Evolutionary conservation across 1,140 invertebrate genomes (phyloP).

Genomic region (Drosophila funebris): DNA sequence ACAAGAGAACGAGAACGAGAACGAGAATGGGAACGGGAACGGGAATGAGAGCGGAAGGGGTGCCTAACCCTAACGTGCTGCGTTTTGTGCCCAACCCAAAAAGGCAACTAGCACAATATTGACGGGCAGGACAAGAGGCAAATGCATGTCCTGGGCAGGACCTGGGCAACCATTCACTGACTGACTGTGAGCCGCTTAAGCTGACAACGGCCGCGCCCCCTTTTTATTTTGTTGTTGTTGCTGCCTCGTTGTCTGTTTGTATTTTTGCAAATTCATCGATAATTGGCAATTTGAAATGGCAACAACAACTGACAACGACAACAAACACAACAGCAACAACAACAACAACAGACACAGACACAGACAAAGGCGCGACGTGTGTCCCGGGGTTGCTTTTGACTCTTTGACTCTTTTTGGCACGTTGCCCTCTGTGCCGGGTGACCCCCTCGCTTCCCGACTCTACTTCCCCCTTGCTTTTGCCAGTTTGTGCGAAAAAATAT

Average conservation of each 20-base stretch:
- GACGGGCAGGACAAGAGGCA: conserved; percentile 23
- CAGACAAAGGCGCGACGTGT: conserved; percentile 36
- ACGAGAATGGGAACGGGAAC: conserved; percentile 7
- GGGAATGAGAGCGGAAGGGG: neutral
- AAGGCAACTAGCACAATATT: conserved; percentile 59
- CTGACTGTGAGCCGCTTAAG: conserved; percentile 64
- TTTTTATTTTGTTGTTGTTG: neutral
- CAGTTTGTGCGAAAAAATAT: conserved; percentile 15
- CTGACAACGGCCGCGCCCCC: conserved; percentile 52
- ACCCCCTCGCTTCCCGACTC: conserved; percentile 3
- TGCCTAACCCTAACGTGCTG: conserved; percentile 40
- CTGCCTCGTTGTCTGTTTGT: conserved; percentile 61
- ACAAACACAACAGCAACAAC: conserved; percentile 76
- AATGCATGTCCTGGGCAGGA: conserved; percentile 21
- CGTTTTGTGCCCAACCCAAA: conserved; percentile 27
- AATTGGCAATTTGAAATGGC: conserved; percentile 81
- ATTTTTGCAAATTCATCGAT: conserved; percentile 81
- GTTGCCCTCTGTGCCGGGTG: conserved; percentile 19
- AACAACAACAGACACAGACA: conserved; percentile 4
- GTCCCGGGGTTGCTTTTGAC: conserved; percentile 57
- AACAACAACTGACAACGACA: conserved; percentile 54
- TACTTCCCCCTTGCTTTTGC: neutral
- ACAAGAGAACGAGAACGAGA: conserved; percentile 25
- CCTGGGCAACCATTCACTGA: conserved; percentile 5
- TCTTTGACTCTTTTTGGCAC: conserved; percentile 56